Base-by-base conservation (phyloP, 2,888 invertebrate species). In the Pseudococcus longispinus region DNA sequence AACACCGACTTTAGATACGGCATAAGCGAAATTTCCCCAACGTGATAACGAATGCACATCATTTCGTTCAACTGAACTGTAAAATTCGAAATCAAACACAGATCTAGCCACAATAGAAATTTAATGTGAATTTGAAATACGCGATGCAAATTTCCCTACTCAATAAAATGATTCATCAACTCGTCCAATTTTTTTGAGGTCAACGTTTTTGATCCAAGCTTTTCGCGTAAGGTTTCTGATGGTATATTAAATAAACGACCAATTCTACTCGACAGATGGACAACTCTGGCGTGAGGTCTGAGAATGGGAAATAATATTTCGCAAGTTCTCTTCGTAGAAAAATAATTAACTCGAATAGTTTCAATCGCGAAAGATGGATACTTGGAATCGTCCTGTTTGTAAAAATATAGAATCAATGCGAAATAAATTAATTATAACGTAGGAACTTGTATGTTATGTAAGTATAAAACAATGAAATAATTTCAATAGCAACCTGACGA, bases 1-100 rank as follows among this genome's bases (percentile, higher is more conserved):
- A 0, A 95, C 92, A 0, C 93, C 95, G 15, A 96, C 94, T 92
- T 96, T 96, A 0, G 95, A 95, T 5, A 94, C 93, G 0, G 90
- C 91, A 90, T 96, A 96, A 0, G 94, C 92, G 0, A 93, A 93
- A 87, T 91, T 91, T 0, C 93, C 92, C 94, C 94, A 95, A 15
- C 93, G 92, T 20, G 89, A 89, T 23, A 11, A 15, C 2, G 13
- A 20, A 23, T 23, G 20, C 23, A 90, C 89, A 46, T 88, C 88
- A 88, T 91, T 91, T 15, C 88, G 89, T 88, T 91, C 90, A 0
- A 91, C 91, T 87, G 90, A 89, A 77, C 91, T 90, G 51, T 13
- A 23, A 60, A 86, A n/a, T 87, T 26, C 70, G 51, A 77, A 18
- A 77, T 1, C 0, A 37, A 37, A 37, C 4, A 37, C 9, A 37